Evolutionary conservation across 2,113 vertebrate genomes (phyloP).

Genomic region (Vidua macroura): DNA sequence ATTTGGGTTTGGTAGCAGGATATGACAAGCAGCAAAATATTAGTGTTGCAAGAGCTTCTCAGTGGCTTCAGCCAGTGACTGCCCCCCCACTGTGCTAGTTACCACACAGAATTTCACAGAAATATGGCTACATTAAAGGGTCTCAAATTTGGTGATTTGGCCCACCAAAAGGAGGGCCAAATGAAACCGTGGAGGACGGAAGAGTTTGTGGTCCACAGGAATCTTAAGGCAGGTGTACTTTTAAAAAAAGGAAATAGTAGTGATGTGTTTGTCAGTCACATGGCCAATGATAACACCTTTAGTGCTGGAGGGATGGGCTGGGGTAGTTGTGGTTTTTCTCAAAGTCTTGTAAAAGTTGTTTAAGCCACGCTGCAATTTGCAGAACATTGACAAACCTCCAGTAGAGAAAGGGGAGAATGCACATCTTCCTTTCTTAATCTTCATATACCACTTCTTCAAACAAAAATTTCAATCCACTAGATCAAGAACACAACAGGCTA

Average conservation of each 20-base stretch:
- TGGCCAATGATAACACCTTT: neutral
- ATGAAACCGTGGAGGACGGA: neutral
- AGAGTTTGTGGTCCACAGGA: rapidly evolving
- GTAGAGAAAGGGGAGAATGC: neutral
- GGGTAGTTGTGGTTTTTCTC: neutral
- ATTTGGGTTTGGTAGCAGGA: neutral
- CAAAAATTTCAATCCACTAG: neutral
- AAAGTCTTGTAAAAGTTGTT: neutral
- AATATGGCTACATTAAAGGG: neutral
- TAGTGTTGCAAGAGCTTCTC: neutral
- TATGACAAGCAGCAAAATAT: neutral
- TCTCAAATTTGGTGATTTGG: neutral
- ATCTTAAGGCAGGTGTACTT: neutral
- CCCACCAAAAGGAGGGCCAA: neutral
- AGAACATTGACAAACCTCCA: neutral
- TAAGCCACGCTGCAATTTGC: neutral
- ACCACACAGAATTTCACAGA: neutral
- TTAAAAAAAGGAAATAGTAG: neutral
- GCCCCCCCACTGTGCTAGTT: neutral
- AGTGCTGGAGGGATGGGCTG: neutral
- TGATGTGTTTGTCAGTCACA: neutral
- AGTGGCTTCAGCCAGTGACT: neutral
- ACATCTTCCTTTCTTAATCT: neutral
- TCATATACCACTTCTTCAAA: neutral
- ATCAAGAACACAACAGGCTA: neutral